A percentile compares a stretch with the other conserved stretches of the same genome.
Evolutionary conservation across 2,888 invertebrate genomes (phyloP).

Genomic region (Beris morrisii): DNA sequence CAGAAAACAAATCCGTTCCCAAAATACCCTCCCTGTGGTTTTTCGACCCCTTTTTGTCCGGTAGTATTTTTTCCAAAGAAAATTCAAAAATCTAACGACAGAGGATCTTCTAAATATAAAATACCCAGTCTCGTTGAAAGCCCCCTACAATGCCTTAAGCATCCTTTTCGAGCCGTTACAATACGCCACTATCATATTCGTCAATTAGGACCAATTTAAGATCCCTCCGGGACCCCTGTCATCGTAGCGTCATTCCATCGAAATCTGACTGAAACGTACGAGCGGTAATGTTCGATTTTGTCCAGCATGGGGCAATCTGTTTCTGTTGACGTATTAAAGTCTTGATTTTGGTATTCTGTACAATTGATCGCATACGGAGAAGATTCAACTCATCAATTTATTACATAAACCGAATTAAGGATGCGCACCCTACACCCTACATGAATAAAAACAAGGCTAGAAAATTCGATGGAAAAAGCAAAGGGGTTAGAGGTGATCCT

Average conservation of each 20-base stretch:
- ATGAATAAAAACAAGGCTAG: constrained; percentile 10
- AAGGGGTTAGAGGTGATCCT: constrained; percentile 9
- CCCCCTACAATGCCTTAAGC: no score
- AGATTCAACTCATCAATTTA: constrained; percentile 19
- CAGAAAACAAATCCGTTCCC: no score
- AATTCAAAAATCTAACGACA: no score
- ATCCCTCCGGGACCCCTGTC: constrained; percentile 28
- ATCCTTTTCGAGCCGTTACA: neutral
- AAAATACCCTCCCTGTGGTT: no score
- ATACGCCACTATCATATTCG: constrained; percentile 3
- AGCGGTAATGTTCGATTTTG: neutral
- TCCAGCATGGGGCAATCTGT: constrained; percentile 6
- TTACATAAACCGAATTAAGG: constrained; percentile 4
- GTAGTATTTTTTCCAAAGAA: no score
- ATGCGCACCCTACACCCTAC: neutral
- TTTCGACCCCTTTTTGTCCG: no score
- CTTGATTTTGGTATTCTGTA: neutral
- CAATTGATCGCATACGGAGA: neutral
- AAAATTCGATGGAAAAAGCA: neutral
- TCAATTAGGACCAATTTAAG: constrained; percentile 25
- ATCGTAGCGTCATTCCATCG: neutral
- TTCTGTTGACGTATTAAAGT: neutral
- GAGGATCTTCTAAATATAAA: no score
- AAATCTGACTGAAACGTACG: constrained; percentile 11
- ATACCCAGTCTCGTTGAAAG: no score